phyloP scores from a whole-genome alignment of 1,140 invertebrate species.

The Hylaeus anthracinus region DNA sequence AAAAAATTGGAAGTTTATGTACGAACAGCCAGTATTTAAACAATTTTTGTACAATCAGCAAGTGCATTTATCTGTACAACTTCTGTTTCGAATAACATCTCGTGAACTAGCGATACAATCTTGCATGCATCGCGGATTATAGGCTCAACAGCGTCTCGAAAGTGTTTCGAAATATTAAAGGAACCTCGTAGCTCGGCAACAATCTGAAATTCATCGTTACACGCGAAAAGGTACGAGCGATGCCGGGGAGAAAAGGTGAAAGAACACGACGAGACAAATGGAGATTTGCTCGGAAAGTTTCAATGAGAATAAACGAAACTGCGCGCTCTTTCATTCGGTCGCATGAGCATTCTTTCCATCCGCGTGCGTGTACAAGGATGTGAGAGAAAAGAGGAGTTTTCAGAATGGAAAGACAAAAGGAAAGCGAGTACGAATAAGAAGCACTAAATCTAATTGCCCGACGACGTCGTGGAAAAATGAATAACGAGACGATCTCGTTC shows the following conservation, averaged over 20 bases:
- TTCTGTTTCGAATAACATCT: too few relatives aligned
- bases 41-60: too few relatives aligned
- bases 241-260: conserved; percentile 1
- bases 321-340: conserved; percentile 46
- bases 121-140: background rate
- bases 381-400: conserved; percentile 35
- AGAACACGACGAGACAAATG: conserved; percentile 38
- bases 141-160: background rate
- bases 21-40: too few relatives aligned
- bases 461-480: conserved; percentile 37
- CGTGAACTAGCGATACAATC: too few relatives aligned
- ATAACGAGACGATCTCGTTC: conserved; percentile 34
- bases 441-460: conserved; percentile 55
- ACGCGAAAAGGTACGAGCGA: conserved; percentile 9
- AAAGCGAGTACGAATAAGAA: conserved; percentile 43
- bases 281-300: conserved; percentile 50
- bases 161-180: conserved; percentile 18
- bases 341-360: conserved; percentile 44
- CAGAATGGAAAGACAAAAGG: conserved; percentile 47
- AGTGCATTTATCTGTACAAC: too few relatives aligned
- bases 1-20: too few relatives aligned
- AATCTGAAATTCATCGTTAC: conserved; percentile 15
- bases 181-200: background rate
- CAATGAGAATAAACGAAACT: conserved; percentile 53
- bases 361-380: conserved; percentile 41